Percentiles rank a stretch among this genome's conserved stretches.
phyloP scores from a whole-genome alignment of 2,888 invertebrate species.

The Laothoe populi region DNA sequence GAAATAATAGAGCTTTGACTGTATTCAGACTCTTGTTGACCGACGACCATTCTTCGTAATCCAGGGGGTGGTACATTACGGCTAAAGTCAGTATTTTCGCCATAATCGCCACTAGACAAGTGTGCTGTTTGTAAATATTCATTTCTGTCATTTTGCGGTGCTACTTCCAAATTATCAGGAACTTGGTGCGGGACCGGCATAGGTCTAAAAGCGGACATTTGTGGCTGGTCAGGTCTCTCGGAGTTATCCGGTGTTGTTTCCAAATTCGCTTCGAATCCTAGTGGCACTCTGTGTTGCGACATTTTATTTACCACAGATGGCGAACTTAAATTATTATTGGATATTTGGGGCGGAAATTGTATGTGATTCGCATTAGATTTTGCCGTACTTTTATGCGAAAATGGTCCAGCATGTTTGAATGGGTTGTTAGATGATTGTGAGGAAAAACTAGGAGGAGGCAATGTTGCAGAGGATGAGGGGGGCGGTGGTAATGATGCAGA shows the following conservation, averaged over 20 bases:
- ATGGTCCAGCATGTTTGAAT: slow-evolving; percentile 73
- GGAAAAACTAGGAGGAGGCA: slow-evolving; percentile 57
- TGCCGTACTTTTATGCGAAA: slow-evolving; percentile 75
- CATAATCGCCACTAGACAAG: slow-evolving; percentile 84
- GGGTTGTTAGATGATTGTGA: slow-evolving; percentile 66
- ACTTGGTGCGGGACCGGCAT: slow-evolving; percentile 58
- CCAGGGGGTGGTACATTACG: slow-evolving; percentile 86
- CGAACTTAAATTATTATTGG: slow-evolving; percentile 62
- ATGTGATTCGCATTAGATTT: slow-evolving; percentile 49
- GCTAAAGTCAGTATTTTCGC: slow-evolving; percentile 74
- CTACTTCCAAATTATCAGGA: slow-evolving; percentile 86
- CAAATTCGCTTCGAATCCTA: slow-evolving; percentile 84
- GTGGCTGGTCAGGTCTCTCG: slow-evolving; percentile 85
- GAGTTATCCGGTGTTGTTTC: slow-evolving; percentile 89
- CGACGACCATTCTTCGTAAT: slow-evolving; percentile 87
- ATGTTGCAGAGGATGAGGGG: slow-evolving; percentile 34
- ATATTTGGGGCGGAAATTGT: slow-evolving; percentile 59
- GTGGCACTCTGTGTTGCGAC: slow-evolving; percentile 62
- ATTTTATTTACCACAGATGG: slow-evolving; percentile 67
- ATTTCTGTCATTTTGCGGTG: slow-evolving; percentile 89
- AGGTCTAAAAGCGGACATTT: slow-evolving; percentile 53
- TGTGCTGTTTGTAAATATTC: slow-evolving; percentile 92
- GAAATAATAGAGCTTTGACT: slow-evolving; percentile 62
- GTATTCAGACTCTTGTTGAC: slow-evolving; percentile 86
- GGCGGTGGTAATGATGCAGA: slow-evolving; percentile 35